phyloP scores from a whole-genome alignment of 2,113 vertebrate genomes.

The Hemichromis elongatus region DNA sequence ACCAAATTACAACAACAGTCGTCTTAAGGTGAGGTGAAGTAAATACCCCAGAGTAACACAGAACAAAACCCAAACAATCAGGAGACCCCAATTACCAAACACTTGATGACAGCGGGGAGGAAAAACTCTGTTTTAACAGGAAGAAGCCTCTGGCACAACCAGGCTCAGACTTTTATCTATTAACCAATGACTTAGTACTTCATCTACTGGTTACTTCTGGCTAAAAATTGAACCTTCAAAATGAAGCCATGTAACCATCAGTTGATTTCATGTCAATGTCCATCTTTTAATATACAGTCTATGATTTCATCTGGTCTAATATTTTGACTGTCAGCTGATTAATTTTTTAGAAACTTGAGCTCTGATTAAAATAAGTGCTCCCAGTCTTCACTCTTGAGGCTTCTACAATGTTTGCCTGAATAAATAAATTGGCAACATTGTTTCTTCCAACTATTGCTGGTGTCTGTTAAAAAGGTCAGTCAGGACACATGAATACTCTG shows the following conservation, averaged over 20 bases:
- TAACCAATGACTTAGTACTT: not conserved
- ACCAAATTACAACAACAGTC: not conserved
- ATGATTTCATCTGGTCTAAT: not conserved
- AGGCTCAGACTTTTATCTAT: not conserved
- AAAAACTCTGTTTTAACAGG: not conserved
- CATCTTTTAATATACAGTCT: not conserved
- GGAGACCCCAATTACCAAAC: not conserved
- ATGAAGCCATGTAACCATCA: not conserved
- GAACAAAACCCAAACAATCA: not conserved
- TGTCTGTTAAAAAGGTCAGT: not conserved
- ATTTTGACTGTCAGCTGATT: not conserved
- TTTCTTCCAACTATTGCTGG: not conserved
- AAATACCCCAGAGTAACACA: not conserved
- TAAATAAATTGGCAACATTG: not conserved
- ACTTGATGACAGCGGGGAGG: not conserved
- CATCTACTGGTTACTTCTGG: not conserved
- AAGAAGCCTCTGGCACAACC: not conserved
- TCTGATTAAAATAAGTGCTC: not conserved
- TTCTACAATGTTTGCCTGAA: not conserved
- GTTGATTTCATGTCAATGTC: not conserved
- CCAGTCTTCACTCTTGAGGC: not conserved
- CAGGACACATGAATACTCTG: not conserved
- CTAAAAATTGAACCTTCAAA: not conserved
- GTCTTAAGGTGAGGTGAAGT: fast-evolving
- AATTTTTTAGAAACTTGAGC: not conserved